Evolutionary conservation across 2,113 vertebrate species (phyloP).

Genomic region (Pelobates fuscus): DNA sequence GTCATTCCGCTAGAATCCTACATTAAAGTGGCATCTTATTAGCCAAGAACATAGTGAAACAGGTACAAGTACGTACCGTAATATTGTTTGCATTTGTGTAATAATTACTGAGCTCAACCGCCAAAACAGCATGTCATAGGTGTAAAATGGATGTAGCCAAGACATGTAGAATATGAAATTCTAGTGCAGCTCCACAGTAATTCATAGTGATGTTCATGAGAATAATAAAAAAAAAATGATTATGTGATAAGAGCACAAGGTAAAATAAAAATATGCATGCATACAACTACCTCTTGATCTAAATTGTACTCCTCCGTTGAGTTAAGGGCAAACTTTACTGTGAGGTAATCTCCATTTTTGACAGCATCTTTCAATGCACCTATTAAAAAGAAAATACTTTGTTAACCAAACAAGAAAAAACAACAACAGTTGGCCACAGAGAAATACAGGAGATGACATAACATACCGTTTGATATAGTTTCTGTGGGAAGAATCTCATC

Average conservation of each 20-base stretch:
- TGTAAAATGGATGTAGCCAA: too few species aligned
- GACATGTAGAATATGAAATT: too few species aligned
- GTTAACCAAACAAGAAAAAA: not conserved
- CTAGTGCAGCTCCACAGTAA: too few species aligned
- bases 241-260: too few species aligned
- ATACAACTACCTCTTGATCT: constrained; percentile 85
- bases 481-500: constrained; percentile 77
- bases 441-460: not conserved
- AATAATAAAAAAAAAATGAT: too few species aligned
- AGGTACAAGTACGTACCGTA: too few species aligned
- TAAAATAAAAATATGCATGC: too few species aligned
- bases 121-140: too few species aligned
- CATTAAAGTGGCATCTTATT: not conserved
- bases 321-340: constrained; percentile 90
- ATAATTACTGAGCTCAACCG: too few species aligned
- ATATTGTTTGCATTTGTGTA: too few species aligned
- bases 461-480: constrained; percentile 81
- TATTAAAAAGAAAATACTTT: constrained; percentile 56
- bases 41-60: not conserved
- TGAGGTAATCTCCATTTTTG: constrained; percentile 92
- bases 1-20: constrained; percentile 96
- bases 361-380: constrained; percentile 90
- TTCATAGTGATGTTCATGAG: too few species aligned
- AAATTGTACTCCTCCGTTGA: constrained; percentile 92
- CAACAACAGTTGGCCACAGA: not conserved